Evolutionary conservation across 2,888 invertebrate genomes (phyloP).

Genomic region (Bombyx huttoni): DNA sequence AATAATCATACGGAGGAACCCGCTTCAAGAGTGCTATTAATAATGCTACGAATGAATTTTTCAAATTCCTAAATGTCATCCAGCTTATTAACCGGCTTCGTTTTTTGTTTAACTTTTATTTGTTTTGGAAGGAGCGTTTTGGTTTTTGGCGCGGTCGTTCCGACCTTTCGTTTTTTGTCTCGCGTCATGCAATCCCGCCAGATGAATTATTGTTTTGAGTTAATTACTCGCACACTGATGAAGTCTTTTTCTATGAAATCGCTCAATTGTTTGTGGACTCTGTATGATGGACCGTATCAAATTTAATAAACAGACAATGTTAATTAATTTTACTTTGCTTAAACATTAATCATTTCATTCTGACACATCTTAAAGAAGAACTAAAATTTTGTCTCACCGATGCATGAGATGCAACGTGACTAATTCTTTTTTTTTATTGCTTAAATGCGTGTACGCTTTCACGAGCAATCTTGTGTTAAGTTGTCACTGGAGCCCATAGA

Average conservation of each 20-base stretch:
- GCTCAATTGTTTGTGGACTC: conserved; percentile 15
- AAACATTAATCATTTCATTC: background rate
- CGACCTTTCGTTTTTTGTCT: conserved; percentile 64
- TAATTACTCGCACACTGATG: conserved; percentile 59
- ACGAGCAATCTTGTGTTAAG: too few species aligned
- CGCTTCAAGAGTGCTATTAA: conserved; percentile 61
- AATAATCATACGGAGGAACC: conserved; percentile 45
- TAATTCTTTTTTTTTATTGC: too few species aligned
- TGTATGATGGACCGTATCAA: background rate
- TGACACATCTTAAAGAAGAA: background rate
- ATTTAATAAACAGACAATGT: background rate
- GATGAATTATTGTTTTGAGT: conserved; percentile 69
- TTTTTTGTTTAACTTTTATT: conserved; percentile 66
- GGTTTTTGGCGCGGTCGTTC: conserved; percentile 68
- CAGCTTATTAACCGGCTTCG: conserved; percentile 69
- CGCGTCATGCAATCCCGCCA: conserved; percentile 53
- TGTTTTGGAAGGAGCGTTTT: conserved; percentile 62
- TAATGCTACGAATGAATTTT: conserved; percentile 65
- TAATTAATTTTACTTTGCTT: background rate
- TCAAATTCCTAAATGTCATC: conserved; percentile 71
- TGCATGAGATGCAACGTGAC: too few species aligned
- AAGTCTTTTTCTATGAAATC: conserved; percentile 45
- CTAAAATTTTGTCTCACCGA: too few species aligned
- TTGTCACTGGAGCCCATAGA: too few species aligned
- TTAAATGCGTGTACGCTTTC: too few species aligned